These are phyloP conservation scores for Lampris megalopsis DNA, from an alignment of 2,113 vertebrate genomes.

Conservation along the genomic window DNA sequence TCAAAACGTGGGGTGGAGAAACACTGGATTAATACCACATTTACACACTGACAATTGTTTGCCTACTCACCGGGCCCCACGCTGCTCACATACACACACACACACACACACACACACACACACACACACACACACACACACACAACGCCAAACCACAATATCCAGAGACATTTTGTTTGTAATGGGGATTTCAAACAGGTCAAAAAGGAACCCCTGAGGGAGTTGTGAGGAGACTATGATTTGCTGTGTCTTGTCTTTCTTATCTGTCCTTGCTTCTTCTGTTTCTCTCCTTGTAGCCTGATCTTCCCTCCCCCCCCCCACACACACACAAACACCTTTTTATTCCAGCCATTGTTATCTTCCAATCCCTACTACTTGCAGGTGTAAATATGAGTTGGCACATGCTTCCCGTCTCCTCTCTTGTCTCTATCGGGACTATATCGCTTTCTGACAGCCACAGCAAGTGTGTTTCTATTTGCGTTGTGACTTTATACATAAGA, in stretches of 20 bases:
- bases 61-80: too few species aligned
- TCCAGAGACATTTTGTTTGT: neutral
- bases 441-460: slow-evolving; percentile 33
- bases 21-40: neutral
- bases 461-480: slow-evolving; percentile 7
- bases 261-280: slow-evolving; percentile 56
- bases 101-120: too few species aligned
- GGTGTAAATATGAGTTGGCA: slow-evolving; percentile 48
- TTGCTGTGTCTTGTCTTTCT: slow-evolving; percentile 54
- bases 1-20: neutral
- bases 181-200: neutral
- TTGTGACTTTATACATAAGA: too few species aligned
- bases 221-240: neutral
- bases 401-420: neutral
- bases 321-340: slow-evolving; percentile 5
- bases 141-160: too few species aligned
- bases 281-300: slow-evolving; percentile 28
- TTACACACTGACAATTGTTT: neutral
- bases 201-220: neutral
- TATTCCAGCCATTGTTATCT: slow-evolving; percentile 61
- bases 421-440: slow-evolving; percentile 31
- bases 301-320: neutral
- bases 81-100: neutral
- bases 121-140: too few species aligned
- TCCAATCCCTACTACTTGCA: slow-evolving; percentile 45